These are phyloP conservation scores for Salvelinus fontinalis DNA, from an alignment of 2,113 vertebrate species.

Conservation along the genomic window DNA sequence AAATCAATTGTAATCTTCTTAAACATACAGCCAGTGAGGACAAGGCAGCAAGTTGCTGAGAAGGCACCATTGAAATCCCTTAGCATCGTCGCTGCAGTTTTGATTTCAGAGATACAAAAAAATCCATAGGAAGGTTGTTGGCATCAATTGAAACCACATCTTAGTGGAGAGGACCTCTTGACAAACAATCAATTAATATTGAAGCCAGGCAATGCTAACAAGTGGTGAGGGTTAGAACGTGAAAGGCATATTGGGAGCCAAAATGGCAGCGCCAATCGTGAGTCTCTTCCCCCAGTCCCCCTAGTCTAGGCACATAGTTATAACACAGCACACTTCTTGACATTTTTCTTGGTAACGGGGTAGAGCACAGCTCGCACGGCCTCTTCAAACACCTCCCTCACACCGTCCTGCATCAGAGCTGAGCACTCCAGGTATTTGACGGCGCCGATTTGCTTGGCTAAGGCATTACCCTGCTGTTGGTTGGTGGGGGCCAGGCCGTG, in stretches of 20 bases:
- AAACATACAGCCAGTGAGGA: neutral
- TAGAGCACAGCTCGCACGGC: constrained; percentile 80
- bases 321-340: constrained; percentile 77
- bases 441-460: constrained; percentile 79
- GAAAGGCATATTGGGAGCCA: constrained; percentile 9
- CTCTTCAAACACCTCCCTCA: constrained; percentile 79
- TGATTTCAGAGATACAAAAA: constrained; percentile 9
- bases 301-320: constrained; percentile 53
- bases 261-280: constrained; percentile 6
- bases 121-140: neutral
- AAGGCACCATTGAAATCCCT: constrained; percentile 5
- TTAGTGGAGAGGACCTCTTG: constrained; percentile 4
- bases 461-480: constrained; percentile 74
- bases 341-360: constrained; percentile 79
- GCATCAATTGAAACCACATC: constrained; percentile 11
- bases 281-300: constrained; percentile 13
- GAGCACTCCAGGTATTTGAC: constrained; percentile 84
- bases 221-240: constrained; percentile 6
- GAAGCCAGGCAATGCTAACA: neutral
- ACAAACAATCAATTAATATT: constrained; percentile 7
- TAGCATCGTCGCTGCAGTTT: constrained; percentile 15
- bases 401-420: constrained; percentile 76
- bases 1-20: neutral
- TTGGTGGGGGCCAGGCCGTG: constrained; percentile 77
- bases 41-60: neutral